A percentile compares a stretch with the other conserved stretches of the same genome.
Evolutionary conservation across 2,888 invertebrate species (phyloP).

Genomic region (Aromia moschata): DNA sequence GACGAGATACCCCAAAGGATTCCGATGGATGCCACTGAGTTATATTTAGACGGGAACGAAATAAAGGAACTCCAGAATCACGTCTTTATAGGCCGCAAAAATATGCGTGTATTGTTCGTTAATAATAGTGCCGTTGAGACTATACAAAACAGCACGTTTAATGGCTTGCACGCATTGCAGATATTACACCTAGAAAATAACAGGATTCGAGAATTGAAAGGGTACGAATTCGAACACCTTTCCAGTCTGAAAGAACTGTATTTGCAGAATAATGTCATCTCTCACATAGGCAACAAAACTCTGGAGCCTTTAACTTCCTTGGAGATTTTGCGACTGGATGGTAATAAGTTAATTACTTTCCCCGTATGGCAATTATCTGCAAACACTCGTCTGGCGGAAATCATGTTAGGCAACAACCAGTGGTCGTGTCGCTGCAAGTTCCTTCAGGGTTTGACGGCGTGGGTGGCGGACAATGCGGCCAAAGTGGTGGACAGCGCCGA

Average conservation of each 20-base stretch:
- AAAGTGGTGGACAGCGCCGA: conserved; percentile 82
- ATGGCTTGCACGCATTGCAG: conserved; percentile 81
- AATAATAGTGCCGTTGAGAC: conserved; percentile 86
- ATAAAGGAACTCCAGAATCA: conserved; percentile 85
- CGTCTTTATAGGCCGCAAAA: conserved; percentile 89
- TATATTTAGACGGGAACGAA: conserved; percentile 91
- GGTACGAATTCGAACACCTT: conserved; percentile 86
- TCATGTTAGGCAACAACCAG: conserved; percentile 83
- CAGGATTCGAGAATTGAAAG: conserved; percentile 79
- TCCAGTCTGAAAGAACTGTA: conserved; percentile 82
- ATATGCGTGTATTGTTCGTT: conserved; percentile 85
- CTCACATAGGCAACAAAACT: conserved; percentile 81
- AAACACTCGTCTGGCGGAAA: conserved; percentile 75
- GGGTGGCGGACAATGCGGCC: conserved; percentile 82
- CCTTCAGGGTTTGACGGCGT: conserved; percentile 83
- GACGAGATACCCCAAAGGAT: conserved; percentile 83
- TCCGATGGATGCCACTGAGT: conserved; percentile 94
- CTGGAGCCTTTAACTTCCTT: conserved; percentile 80
- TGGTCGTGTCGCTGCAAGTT: conserved; percentile 94
- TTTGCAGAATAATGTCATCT: conserved; percentile 85
- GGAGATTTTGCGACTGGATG: conserved; percentile 82
- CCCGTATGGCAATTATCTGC: conserved; percentile 79
- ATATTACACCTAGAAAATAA: conserved; percentile 88
- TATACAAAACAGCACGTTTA: conserved; percentile 91
- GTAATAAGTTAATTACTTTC: conserved; percentile 82